A percentile compares a stretch with the other conserved stretches of the same genome.
Evolutionary conservation across 2,797 vertebrate species (phyloP).

Genomic region (Peromyscus melanophrys): DNA sequence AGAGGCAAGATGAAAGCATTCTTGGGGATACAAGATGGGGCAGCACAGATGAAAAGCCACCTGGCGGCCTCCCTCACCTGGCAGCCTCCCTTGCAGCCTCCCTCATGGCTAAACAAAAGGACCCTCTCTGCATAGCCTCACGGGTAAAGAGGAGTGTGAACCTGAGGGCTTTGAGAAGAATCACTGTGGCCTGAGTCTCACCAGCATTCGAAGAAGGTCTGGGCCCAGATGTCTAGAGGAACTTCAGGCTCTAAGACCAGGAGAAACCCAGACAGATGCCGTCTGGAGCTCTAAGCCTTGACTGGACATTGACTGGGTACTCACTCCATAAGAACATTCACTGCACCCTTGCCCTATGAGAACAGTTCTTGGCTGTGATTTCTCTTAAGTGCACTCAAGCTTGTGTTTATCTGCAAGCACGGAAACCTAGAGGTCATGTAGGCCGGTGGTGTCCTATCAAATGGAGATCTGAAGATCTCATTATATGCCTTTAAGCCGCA

Average conservation of each 20-base stretch:
- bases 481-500: background rate
- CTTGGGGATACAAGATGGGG: conserved; percentile 17
- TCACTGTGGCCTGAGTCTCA: background rate
- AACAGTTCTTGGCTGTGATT: background rate
- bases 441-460: background rate
- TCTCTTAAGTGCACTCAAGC: background rate
- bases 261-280: background rate
- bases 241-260: background rate
- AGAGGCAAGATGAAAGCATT: conserved; percentile 66
- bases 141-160: conserved; percentile 24
- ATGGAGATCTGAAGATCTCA: background rate
- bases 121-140: background rate
- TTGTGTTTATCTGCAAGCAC: background rate
- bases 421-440: background rate
- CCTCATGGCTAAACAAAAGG: conserved; percentile 69
- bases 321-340: background rate
- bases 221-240: background rate
- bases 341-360: accelerated
- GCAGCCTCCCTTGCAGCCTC: conserved; percentile 26
- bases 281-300: background rate
- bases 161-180: background rate
- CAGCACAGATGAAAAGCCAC: conserved; percentile 29
- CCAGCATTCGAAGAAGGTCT: background rate
- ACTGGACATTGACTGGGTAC: background rate
- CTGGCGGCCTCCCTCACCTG: conserved; percentile 74